phyloP scores from a whole-genome alignment of 1,140 invertebrate species.

The Aradophagus sp. region DNA sequence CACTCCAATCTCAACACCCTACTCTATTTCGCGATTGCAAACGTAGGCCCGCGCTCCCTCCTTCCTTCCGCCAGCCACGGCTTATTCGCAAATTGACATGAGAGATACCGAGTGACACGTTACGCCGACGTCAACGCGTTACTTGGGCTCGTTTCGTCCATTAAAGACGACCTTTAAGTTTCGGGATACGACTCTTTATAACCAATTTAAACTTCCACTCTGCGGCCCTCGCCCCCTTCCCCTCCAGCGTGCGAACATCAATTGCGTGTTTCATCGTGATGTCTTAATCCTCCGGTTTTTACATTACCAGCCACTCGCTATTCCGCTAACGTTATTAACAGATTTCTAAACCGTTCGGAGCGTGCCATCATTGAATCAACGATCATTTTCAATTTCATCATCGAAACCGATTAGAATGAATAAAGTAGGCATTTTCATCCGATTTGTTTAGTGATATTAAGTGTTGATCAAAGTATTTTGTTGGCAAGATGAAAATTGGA shows the following conservation, averaged over 20 bases:
- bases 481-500: too few relatives aligned
- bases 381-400: too few relatives aligned
- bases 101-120: constrained; percentile 62
- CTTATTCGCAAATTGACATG: constrained; percentile 69
- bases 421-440: too few relatives aligned
- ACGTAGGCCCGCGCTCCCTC: constrained; percentile 56
- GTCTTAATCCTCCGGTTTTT: constrained; percentile 44
- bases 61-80: constrained; percentile 70
- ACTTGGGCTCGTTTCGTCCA: constrained; percentile 58
- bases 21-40: constrained; percentile 55
- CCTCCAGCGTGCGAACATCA: constrained; percentile 16
- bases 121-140: constrained; percentile 55
- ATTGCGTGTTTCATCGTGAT: constrained; percentile 35
- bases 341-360: too few relatives aligned
- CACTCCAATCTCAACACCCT: constrained; percentile 69
- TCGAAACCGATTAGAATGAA: too few relatives aligned
- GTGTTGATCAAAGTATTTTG: too few relatives aligned
- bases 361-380: too few relatives aligned
- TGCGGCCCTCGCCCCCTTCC: constrained; percentile 4
- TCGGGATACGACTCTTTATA: constrained; percentile 52
- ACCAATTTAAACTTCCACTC: constrained; percentile 46
- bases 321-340: neutral
- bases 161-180: constrained; percentile 58
- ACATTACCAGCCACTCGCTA: constrained; percentile 1
- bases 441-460: too few relatives aligned